phyloP scores from a whole-genome alignment of 2,797 vertebrate genomes.

The Triplophysa bombifrons region DNA sequence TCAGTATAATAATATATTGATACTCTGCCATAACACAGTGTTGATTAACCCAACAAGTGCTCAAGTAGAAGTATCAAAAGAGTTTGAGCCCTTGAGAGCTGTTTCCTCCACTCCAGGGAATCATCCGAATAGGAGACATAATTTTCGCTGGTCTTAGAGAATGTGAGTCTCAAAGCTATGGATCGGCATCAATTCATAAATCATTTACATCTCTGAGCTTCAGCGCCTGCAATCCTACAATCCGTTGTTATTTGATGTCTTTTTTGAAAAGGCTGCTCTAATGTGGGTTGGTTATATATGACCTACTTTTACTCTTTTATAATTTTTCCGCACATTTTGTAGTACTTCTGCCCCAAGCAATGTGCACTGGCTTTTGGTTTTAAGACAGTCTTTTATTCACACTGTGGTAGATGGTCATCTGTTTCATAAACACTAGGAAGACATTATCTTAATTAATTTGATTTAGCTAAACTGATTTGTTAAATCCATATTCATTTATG shows the following conservation, averaged over 20 bases:
- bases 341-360: slow-evolving; percentile 18
- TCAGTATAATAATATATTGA: background rate
- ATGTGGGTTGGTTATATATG: slow-evolving; percentile 35
- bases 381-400: slow-evolving; percentile 10
- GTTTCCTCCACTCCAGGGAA: slow-evolving; percentile 2
- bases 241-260: slow-evolving; percentile 50
- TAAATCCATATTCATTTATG: slow-evolving; percentile 5
- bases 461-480: slow-evolving; percentile 15
- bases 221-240: slow-evolving; percentile 24
- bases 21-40: background rate
- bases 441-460: slow-evolving; percentile 25
- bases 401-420: slow-evolving; percentile 27
- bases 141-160: slow-evolving; percentile 25
- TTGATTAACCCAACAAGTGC: slow-evolving; percentile 3
- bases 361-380: slow-evolving; percentile 5
- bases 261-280: slow-evolving; percentile 23
- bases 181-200: slow-evolving; percentile 51
- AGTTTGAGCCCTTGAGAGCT: background rate
- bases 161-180: slow-evolving; percentile 29
- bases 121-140: background rate
- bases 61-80: slow-evolving; percentile 5
- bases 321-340: slow-evolving; percentile 26
- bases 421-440: slow-evolving; percentile 25
- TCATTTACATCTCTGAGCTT: slow-evolving; percentile 50
- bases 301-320: slow-evolving; percentile 50